Evolutionary conservation across 2,888 invertebrate genomes (phyloP), one percentile per base, ranked within the genome.

Genomic region (Drosophila birchii): DNA sequence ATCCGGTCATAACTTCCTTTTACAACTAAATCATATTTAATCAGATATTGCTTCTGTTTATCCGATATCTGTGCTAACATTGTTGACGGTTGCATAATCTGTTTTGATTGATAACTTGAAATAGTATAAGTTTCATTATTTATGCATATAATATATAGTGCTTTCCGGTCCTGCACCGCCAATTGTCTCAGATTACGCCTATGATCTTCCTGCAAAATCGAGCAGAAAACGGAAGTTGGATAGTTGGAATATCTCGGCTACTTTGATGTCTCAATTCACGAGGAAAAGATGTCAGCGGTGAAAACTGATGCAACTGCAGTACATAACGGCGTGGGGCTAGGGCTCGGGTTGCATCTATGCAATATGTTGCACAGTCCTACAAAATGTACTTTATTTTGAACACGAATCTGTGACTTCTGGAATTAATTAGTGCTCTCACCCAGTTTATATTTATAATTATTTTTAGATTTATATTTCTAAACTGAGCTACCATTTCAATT

Each of bases 261-360:
- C 53, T 72, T 55, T 60, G 71, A 66, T 49, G 54, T 57, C 26
- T 18, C 34, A 45, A 36, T 60, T 26, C n/a, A 66, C 49, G 44
- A 75, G 63, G 47, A 57, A 63, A 41, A 60, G 47, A 16, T 41
- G 32, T 14, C 16, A 18, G 14, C 34, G 26, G 34, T 34, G 61
- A 23, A 51, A 62, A 44, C 62, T 36, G 53, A 63, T 64, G 45
- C 66, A 63, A 69, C 49, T 44, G 55, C 63, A 62, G 39, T 57
- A 59, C 56, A 80, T 59, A 70, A 60, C 45, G 16, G 38, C 39
- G 29, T 51, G 41, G 41, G 44, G 45, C 41, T 38, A 56, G 66
- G 70, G 73, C 67, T 83, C 78, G 69, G 71, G 55, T 86, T 80
- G 75, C 84, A 53, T 58, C 76, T 75, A 66, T 47, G 70, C 79